Evolutionary conservation across 2,113 vertebrate species (phyloP).

Genomic region (Cephalopterus ornatus): DNA sequence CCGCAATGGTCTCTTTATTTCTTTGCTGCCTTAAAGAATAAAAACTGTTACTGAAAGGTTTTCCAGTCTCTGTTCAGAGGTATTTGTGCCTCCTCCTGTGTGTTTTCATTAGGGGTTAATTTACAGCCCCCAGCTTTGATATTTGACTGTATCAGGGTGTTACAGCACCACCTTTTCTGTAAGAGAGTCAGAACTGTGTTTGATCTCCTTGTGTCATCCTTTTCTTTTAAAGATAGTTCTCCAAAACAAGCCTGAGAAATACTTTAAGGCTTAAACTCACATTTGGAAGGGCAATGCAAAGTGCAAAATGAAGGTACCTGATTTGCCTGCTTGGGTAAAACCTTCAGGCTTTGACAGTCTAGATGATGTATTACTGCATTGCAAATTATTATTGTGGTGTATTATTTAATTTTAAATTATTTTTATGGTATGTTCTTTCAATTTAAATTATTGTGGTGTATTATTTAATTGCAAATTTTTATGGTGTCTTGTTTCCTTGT

Average conservation of each 20-base stretch:
- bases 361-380: neutral
- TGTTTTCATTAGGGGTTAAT: neutral
- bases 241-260: neutral
- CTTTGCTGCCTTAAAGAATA: neutral
- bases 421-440: neutral
- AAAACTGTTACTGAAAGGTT: rapidly evolving
- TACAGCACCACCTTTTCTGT: neutral
- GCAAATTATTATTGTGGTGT: neutral
- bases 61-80: rapidly evolving
- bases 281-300: neutral
- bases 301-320: neutral
- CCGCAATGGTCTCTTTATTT: neutral
- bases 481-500: neutral
- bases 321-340: neutral
- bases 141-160: neutral
- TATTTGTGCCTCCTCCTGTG: neutral
- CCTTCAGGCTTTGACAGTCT: neutral
- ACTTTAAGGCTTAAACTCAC: neutral
- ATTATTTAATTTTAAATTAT: neutral
- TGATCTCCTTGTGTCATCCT: neutral
- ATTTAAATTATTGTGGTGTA: neutral
- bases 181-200: neutral
- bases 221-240: rapidly evolving
- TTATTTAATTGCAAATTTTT: neutral
- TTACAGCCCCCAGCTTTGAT: neutral